A percentile compares a stretch with the other conserved stretches of the same genome.
Conservation (phyloP, 2,888 invertebrate species). For the Acleris emargana region DNA sequence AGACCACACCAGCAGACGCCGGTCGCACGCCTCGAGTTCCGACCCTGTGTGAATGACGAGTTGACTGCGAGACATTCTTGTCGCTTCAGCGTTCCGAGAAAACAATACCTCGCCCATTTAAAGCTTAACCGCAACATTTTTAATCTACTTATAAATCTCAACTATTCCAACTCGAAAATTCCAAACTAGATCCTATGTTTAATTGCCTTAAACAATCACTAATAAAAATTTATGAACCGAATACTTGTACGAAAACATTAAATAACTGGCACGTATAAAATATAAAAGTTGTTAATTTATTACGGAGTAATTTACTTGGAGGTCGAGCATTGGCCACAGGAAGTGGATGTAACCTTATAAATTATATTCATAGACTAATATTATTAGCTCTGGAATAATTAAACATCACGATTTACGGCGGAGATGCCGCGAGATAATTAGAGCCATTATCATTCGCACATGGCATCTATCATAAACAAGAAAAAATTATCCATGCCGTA, state of each 20-base stretch:
- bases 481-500: slow-evolving; percentile 5
- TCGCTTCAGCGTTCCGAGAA: slow-evolving; percentile 26
- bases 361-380: slow-evolving; percentile 51
- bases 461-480: slow-evolving; percentile 24
- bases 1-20: slow-evolving; percentile 45
- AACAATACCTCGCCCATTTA: slow-evolving; percentile 9
- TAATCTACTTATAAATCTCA: slow-evolving; percentile 11
- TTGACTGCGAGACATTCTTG: slow-evolving; percentile 42
- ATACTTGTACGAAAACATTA: slow-evolving; percentile 33
- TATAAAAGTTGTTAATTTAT: slow-evolving; percentile 47
- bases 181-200: slow-evolving; percentile 27
- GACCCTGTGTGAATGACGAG: slow-evolving; percentile 36
- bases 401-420: slow-evolving; percentile 56
- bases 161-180: slow-evolving; percentile 26
- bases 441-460: slow-evolving; percentile 46
- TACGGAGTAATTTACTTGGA: slow-evolving; percentile 51
- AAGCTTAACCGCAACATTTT: slow-evolving; percentile 5
- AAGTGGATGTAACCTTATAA: slow-evolving; percentile 54
- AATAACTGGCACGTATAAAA: slow-evolving; percentile 34
- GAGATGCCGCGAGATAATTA: slow-evolving; percentile 51
- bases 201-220: slow-evolving; percentile 32
- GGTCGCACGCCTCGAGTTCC: slow-evolving; percentile 52
- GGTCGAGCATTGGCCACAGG: slow-evolving; percentile 59
- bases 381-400: slow-evolving; percentile 47
- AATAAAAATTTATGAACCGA: slow-evolving; percentile 38